Percentiles rank a stretch among this genome's conserved stretches.
Evolutionary conservation across 2,113 vertebrate genomes (phyloP).

Genomic region (Brachypteracias leptosomus): DNA sequence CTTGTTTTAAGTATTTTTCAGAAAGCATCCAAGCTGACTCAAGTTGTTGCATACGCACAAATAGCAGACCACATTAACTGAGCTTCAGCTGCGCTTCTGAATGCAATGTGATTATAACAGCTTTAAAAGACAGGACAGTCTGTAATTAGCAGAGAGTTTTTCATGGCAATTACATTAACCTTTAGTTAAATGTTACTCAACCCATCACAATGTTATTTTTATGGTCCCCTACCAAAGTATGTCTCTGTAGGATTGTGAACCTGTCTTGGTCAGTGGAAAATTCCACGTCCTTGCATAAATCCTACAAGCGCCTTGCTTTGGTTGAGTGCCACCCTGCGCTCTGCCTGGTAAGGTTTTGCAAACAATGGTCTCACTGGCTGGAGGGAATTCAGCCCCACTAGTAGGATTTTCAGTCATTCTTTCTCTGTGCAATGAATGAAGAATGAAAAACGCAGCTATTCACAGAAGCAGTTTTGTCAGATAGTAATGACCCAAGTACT

Average conservation of each 20-base stretch:
- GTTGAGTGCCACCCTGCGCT: not conserved
- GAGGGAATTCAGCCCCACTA: not conserved
- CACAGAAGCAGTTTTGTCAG: slow-evolving; percentile 13
- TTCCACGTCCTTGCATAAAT: not conserved
- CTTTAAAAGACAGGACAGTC: slow-evolving; percentile 29
- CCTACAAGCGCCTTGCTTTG: not conserved
- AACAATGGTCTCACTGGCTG: slow-evolving; percentile 35
- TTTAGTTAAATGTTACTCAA: slow-evolving; percentile 17
- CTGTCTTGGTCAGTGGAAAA: slow-evolving; percentile 27
- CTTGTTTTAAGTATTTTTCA: not conserved
- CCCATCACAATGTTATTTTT: not conserved
- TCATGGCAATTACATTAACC: slow-evolving; percentile 30
- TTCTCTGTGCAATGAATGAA: slow-evolving; percentile 39
- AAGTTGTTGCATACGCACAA: not conserved
- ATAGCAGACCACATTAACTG: not conserved
- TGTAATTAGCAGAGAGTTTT: slow-evolving; percentile 21
- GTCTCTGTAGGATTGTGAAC: not conserved
- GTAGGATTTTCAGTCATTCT: slow-evolving; percentile 3
- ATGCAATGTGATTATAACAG: slow-evolving; percentile 28
- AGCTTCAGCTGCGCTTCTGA: not conserved
- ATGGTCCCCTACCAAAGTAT: not conserved
- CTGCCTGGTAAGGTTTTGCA: not conserved
- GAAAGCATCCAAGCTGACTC: not conserved
- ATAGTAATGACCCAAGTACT: not conserved
- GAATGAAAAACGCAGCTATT: slow-evolving; percentile 59